Evolutionary conservation across 2,888 invertebrate species (phyloP).

Genomic region (Hyles lineata): DNA sequence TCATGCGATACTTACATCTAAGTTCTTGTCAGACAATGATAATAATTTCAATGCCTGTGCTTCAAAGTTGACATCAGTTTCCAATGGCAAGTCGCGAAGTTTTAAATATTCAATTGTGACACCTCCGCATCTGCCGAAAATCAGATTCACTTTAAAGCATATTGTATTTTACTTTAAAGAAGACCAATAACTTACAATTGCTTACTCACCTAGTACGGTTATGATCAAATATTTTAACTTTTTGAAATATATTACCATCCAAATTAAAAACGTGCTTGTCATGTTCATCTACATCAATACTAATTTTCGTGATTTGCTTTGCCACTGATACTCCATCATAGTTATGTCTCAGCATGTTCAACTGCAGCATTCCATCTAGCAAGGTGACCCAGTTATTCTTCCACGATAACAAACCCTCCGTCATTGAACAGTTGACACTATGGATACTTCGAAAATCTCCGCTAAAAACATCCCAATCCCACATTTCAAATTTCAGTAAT

Average conservation of each 20-base stretch:
- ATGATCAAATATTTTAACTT: conserved; percentile 43
- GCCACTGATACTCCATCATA: conserved; percentile 87
- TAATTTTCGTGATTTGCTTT: conserved; percentile 62
- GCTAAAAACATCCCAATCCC: conserved; percentile 41
- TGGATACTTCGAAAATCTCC: conserved; percentile 58
- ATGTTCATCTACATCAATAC: conserved; percentile 54
- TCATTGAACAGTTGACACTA: conserved; percentile 49
- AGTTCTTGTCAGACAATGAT: conserved; percentile 43
- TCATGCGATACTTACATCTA: conserved; percentile 48
- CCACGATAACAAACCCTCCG: conserved; percentile 83
- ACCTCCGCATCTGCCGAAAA: conserved; percentile 60
- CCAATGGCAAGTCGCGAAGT: conserved; percentile 45
- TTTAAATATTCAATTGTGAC: conserved; percentile 52
- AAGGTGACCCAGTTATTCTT: conserved; percentile 91
- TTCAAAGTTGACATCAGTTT: conserved; percentile 36
- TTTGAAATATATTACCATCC: conserved; percentile 38
- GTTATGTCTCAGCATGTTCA: conserved; percentile 87
- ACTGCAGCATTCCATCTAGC: conserved; percentile 92
- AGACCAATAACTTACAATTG: background rate
- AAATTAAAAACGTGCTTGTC: conserved; percentile 21
- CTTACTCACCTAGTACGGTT: conserved; percentile 49
- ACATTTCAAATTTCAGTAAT: too few species aligned
- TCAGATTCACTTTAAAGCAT: background rate
- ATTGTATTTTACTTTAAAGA: background rate
- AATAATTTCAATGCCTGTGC: conserved; percentile 50